Conservation (phyloP, 2,113 vertebrate species). For the Centrocercus urophasianus region DNA sequence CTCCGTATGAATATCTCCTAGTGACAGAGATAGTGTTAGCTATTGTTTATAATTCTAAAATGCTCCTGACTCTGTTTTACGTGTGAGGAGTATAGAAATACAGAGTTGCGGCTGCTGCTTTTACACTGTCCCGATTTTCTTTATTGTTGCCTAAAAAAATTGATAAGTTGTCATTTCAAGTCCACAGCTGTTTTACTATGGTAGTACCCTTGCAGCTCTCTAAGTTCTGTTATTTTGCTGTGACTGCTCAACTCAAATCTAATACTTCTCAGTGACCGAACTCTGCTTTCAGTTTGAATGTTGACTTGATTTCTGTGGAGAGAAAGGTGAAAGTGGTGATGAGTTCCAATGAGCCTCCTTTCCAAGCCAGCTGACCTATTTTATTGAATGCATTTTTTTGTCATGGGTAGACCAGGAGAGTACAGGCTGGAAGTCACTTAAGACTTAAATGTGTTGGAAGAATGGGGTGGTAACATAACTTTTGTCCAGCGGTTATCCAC, state of each 20-base stretch:
- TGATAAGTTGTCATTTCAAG: neutral
- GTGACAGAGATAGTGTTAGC: neutral
- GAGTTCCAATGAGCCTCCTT: neutral
- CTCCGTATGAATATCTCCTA: neutral
- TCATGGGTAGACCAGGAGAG: neutral
- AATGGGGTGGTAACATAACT: neutral
- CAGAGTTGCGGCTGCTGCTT: constrained; percentile 16
- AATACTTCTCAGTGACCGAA: neutral
- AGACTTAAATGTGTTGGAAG: neutral
- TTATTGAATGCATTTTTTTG: neutral
- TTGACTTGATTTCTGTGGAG: neutral
- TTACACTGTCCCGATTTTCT: neutral
- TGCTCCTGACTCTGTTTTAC: constrained; percentile 11
- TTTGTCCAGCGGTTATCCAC: too few species aligned
- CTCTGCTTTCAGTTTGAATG: neutral
- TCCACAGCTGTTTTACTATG: neutral
- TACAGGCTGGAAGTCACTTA: fast-evolving
- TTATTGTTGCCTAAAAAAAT: constrained; percentile 9
- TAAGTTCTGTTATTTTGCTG: neutral
- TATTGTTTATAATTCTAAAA: constrained; percentile 13
- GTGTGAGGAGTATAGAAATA: neutral
- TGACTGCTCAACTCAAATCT: neutral
- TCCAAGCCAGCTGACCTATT: neutral
- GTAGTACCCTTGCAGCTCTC: neutral
- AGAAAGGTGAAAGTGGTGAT: neutral